These are phyloP conservation scores for Dermatemys mawii DNA, from an alignment of 2,113 vertebrate genomes.

Conservation along the genomic window DNA sequence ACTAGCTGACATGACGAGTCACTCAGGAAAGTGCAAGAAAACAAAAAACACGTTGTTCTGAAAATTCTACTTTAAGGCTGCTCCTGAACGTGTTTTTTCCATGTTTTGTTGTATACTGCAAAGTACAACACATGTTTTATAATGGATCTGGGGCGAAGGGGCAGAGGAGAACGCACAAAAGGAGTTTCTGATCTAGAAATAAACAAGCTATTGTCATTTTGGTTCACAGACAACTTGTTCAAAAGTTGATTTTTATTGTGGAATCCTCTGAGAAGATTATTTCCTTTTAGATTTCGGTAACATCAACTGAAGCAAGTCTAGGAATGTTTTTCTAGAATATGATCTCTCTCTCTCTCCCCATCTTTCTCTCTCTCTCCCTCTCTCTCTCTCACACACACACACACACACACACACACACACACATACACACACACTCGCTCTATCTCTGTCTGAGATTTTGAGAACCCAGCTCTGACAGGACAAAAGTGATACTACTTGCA, in stretches of 20 bases:
- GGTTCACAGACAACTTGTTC: neutral
- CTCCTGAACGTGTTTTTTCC: neutral
- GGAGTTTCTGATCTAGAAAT: slow-evolving; percentile 42
- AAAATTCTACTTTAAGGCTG: slow-evolving; percentile 17
- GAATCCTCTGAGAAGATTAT: neutral
- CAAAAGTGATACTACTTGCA: neutral
- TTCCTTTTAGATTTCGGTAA: neutral
- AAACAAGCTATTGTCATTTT: neutral
- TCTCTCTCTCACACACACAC: too few relatives aligned
- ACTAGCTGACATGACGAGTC: slow-evolving; percentile 40
- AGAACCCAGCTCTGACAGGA: neutral
- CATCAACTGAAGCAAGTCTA: neutral
- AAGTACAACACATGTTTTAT: neutral
- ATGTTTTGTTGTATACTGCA: neutral
- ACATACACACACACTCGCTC: too few relatives aligned
- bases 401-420: too few relatives aligned
- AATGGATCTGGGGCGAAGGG: neutral
- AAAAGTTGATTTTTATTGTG: neutral
- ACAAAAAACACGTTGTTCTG: slow-evolving; percentile 13
- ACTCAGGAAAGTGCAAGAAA: slow-evolving; percentile 49
- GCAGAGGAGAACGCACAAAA: neutral
- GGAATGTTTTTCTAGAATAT: neutral
- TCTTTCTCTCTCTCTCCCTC: too few relatives aligned
- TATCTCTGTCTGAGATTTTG: too few relatives aligned
- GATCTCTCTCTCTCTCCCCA: too few relatives aligned